Conservation (phyloP, 2,113 vertebrate genomes). For the Brachyhypopomus gauderio region DNA sequence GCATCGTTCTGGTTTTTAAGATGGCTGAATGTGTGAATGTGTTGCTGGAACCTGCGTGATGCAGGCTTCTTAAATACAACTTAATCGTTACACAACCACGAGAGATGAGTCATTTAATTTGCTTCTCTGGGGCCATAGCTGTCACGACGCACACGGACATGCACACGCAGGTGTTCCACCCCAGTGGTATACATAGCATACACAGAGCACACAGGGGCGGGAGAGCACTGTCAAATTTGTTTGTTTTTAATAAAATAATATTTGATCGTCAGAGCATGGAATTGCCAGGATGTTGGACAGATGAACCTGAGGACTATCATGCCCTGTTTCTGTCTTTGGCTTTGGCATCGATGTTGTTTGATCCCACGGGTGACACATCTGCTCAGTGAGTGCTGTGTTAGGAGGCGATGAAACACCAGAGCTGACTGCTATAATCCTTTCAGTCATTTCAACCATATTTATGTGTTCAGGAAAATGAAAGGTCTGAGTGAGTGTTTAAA, state of each 20-base stretch:
- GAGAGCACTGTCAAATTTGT: not conserved
- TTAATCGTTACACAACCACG: slow-evolving; percentile 52
- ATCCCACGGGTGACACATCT: not conserved
- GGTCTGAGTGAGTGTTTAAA: slow-evolving; percentile 34
- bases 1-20: not conserved
- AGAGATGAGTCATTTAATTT: slow-evolving; percentile 62
- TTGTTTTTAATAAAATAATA: not conserved
- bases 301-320: not conserved
- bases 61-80: not conserved
- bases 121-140: slow-evolving; percentile 36
- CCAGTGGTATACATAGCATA: not conserved
- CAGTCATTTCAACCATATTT: not conserved
- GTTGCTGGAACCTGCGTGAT: not conserved
- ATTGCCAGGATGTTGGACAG: not conserved
- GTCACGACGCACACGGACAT: slow-evolving; percentile 36
- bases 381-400: not conserved
- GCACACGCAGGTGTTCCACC: too few species aligned
- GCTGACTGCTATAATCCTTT: not conserved
- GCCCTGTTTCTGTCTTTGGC: not conserved
- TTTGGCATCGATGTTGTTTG: not conserved
- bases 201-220: not conserved
- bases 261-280: not conserved
- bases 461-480: not conserved
- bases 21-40: not conserved
- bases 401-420: not conserved